Evolutionary conservation across 2,888 invertebrate species (phyloP).

Genomic region (Hofmannophila pseudospretella): DNA sequence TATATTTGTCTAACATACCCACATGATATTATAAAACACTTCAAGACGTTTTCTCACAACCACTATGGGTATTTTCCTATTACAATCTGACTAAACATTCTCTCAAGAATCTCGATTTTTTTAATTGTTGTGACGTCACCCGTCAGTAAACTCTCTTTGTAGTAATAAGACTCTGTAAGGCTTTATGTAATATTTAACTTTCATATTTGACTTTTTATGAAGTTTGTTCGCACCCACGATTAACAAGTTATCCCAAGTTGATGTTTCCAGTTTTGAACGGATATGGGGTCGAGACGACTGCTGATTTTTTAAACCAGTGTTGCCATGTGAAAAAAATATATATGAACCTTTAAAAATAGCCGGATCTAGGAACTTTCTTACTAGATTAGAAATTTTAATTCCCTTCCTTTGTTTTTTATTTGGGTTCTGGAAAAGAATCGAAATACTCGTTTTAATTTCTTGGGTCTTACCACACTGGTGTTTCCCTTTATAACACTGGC

Average conservation of each 20-base stretch:
- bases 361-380: too few relatives aligned
- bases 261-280: constrained; percentile 33
- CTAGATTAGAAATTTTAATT: too few relatives aligned
- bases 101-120: constrained; percentile 2
- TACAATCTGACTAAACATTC: too few relatives aligned
- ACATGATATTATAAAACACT: constrained; percentile 20
- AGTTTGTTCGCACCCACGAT: constrained; percentile 43
- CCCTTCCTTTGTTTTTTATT: too few relatives aligned
- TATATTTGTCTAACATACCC: neutral
- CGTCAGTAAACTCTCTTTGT: constrained; percentile 37
- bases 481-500: too few relatives aligned
- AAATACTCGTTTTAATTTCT: too few relatives aligned
- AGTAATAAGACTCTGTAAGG: constrained; percentile 39
- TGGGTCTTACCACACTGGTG: too few relatives aligned
- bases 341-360: too few relatives aligned
- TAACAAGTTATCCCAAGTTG: constrained; percentile 37
- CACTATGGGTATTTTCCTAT: too few relatives aligned
- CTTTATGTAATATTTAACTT: constrained; percentile 38
- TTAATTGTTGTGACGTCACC: constrained; percentile 17
- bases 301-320: constrained; percentile 7
- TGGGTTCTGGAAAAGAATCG: too few relatives aligned
- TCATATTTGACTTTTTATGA: constrained; percentile 37
- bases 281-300: constrained; percentile 22
- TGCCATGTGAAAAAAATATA: constrained; percentile 9
- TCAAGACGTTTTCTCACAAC: too few relatives aligned